These are phyloP conservation scores for Aphelinus certus DNA, from an alignment of 1,140 invertebrate species.

Conservation along the genomic window DNA sequence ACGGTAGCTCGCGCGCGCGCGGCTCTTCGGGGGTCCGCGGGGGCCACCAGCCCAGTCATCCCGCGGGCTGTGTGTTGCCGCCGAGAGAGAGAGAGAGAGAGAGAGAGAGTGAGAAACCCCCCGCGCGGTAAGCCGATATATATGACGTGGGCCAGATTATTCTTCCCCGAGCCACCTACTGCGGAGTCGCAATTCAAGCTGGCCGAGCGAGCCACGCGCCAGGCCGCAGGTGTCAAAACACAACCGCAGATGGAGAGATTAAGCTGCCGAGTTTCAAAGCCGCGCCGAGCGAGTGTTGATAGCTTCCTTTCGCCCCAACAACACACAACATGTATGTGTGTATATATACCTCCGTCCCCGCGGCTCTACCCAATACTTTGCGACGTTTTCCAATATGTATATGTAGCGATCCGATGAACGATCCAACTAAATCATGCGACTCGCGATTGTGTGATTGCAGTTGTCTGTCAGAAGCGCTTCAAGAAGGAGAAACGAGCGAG, in stretches of 20 bases:
- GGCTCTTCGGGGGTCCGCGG: constrained; percentile 31
- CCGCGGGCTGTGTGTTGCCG: constrained; percentile 30
- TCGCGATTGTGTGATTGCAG: constrained; percentile 69
- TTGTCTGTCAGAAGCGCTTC: constrained; percentile 85
- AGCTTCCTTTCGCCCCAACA: background rate
- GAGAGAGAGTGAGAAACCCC: constrained; percentile 48
- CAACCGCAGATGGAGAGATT: constrained; percentile 33
- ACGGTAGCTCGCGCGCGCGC: background rate
- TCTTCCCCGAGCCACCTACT: constrained; percentile 53
- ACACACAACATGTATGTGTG: too few relatives aligned
- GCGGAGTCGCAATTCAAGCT: constrained; percentile 41
- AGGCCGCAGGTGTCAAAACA: background rate
- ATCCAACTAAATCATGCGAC: too few relatives aligned
- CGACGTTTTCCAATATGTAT: too few relatives aligned
- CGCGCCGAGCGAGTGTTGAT: background rate
- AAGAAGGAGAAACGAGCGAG: constrained; percentile 86
- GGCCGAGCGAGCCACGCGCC: constrained; percentile 39
- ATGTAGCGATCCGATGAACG: too few relatives aligned
- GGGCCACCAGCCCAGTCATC: constrained; percentile 40
- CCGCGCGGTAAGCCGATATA: constrained; percentile 49
- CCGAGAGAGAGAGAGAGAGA: too few relatives aligned
- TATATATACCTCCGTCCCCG: too few relatives aligned
- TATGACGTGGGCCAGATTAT: constrained; percentile 43
- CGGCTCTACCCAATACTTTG: too few relatives aligned
- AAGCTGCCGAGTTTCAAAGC: background rate